A percentile compares a stretch with the other conserved stretches of the same genome.
Evolutionary conservation across 2,113 vertebrate species (phyloP).

Genomic region (Mirounga angustirostris): DNA sequence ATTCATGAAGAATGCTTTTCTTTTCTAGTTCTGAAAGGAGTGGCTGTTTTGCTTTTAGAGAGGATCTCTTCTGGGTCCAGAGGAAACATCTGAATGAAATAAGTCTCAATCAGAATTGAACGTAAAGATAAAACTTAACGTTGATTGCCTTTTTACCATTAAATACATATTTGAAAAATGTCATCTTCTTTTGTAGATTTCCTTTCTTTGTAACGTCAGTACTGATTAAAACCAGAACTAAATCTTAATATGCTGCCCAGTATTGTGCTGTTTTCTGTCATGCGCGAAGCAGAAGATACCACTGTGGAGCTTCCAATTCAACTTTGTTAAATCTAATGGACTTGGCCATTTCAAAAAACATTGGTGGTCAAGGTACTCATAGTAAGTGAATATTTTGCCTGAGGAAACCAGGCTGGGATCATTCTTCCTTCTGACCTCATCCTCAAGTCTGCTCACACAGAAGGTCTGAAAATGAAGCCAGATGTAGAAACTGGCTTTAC

Average conservation of each 20-base stretch:
- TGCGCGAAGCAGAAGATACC: not conserved
- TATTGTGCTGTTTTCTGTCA: not conserved
- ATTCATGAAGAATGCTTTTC: slow-evolving; percentile 47
- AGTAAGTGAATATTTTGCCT: not conserved
- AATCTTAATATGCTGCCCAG: not conserved
- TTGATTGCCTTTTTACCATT: slow-evolving; percentile 24
- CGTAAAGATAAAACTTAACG: slow-evolving; percentile 31
- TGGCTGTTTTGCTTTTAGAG: slow-evolving; percentile 51
- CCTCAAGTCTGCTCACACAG: not conserved
- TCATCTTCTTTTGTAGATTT: not conserved
- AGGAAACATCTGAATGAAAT: slow-evolving; percentile 51
- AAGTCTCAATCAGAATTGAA: slow-evolving; percentile 51
- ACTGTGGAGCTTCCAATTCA: not conserved
- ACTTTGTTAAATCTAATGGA: not conserved
- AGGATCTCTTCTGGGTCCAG: not conserved
- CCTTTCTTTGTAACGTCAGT: slow-evolving; percentile 11
- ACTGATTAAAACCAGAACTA: not conserved
- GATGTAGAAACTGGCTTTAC: slow-evolving; percentile 46
- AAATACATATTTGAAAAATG: not conserved
- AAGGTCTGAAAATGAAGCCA: not conserved
- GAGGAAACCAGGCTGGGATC: not conserved
- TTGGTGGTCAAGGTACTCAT: not conserved
- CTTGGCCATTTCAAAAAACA: not conserved
- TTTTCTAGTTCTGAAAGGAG: slow-evolving; percentile 12
- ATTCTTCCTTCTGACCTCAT: not conserved